These are phyloP conservation scores for Crossocerus cetratus DNA, from an alignment of 2,888 invertebrate genomes.

Conservation along the genomic window DNA sequence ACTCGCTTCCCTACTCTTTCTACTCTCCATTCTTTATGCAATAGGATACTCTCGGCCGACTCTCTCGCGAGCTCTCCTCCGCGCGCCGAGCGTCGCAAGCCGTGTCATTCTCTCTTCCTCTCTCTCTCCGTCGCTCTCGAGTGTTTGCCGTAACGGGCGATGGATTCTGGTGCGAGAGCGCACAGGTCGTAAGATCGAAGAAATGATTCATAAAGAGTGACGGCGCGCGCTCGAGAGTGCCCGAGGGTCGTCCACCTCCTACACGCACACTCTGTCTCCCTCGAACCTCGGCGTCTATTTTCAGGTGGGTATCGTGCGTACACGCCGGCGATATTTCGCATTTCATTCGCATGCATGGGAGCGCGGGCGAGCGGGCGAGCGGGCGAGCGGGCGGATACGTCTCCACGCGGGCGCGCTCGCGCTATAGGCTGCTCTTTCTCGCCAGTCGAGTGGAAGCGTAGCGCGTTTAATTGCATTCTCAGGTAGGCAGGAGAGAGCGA, in stretches of 20 bases:
- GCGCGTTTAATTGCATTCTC: slow-evolving; percentile 56
- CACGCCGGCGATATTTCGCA: slow-evolving; percentile 48
- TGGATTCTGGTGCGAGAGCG: not conserved
- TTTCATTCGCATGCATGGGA: slow-evolving; percentile 47
- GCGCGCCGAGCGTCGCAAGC: too few relatives aligned
- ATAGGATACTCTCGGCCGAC: too few relatives aligned
- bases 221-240: slow-evolving; percentile 11
- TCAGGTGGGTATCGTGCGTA: slow-evolving; percentile 50
- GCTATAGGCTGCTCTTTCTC: slow-evolving; percentile 48
- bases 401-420: slow-evolving; percentile 30
- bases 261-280: slow-evolving; percentile 10
- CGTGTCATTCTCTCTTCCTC: too few relatives aligned
- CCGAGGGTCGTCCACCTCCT: slow-evolving; percentile 51
- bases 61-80: too few relatives aligned
- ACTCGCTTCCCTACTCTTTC: too few relatives aligned
- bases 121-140: too few relatives aligned
- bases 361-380: slow-evolving; percentile 4
- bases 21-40: too few relatives aligned
- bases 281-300: slow-evolving; percentile 50
- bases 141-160: too few relatives aligned
- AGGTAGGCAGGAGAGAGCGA: slow-evolving; percentile 40
- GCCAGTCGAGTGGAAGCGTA: slow-evolving; percentile 54
- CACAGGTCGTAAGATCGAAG: not conserved
- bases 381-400: slow-evolving; percentile 11
- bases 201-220: slow-evolving; percentile 8